Base-by-base conservation (phyloP, 1,140 invertebrate genomes). In the Amyelois transitella region DNA sequence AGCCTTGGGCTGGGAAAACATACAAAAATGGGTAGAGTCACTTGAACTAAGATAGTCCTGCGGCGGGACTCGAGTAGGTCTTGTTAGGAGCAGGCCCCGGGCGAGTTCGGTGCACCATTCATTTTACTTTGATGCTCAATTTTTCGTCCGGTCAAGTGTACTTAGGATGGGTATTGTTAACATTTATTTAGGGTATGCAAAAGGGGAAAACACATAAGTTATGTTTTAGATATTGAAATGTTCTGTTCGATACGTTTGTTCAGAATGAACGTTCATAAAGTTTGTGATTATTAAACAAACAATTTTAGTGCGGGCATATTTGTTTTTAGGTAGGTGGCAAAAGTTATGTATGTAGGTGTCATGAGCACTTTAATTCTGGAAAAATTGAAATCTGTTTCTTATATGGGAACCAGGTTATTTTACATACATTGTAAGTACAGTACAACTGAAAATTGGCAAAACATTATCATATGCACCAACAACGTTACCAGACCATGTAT, bases 161-260 rank as follows among this genome's bases (percentile, higher is more conserved):
- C 32, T n/a, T 38, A 38, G 32, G 32, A 38, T 14, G 32, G 32
- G 2, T 21, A 48, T 48, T 48, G 45, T 48, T 48, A 48, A 48
- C 20, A 48, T 21, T 14, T 48, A 48, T 48, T 21, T 19, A 45
- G 45, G 75, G 74, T 76, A 80, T 78, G 32, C n/a, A 38, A 38
- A 14, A 14, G 32, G 32, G n/a, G 8, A 14, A 38, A 38, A 38
- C 32, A 38, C 6, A 38, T 38, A 38, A 6, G 32, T 10, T 24
- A 24, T 24, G 22, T 38, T 38, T 14, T 38, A 14, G 7, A 14
- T n/a, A 2, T 14, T 38, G n/a, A 2, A 4, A 38, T 4, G 22
- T 24, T 24, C 8, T 24, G 22, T 24, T 24, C 22, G 22, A 24
- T 24, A 3, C 8, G 8, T 24, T 24, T 24, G 4, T 24, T 24